Evolutionary conservation across 2,113 vertebrate genomes (phyloP), one percentile per base, ranked within the genome.

Genomic region (Chelonoidis abingdonii): DNA sequence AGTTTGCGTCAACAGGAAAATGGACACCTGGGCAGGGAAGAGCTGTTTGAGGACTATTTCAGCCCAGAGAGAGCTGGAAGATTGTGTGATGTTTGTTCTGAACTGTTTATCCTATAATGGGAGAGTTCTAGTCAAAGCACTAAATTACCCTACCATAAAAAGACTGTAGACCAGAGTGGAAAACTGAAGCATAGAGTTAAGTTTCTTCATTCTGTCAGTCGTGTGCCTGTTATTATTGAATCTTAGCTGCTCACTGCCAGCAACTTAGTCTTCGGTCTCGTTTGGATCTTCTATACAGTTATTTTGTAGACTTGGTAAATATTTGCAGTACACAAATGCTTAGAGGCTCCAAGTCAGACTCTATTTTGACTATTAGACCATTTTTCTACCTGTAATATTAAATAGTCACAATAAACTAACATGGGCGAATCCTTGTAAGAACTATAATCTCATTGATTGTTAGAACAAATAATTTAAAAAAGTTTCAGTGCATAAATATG

Each of bases 261-360:
- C 62, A n/a, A 17, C 16, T 17, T n/a, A 69, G 31, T 69, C 31
- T 69, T 69, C 17, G n/a, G 8, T n/a, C 7, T 69, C 8, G 8
- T 69, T 69, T n/a, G 35, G 35, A 19, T n/a, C 4, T 8, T 21
- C 31, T 69, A 69, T n/a, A 69, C 17, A 69, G 62, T 69, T 69
- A 69, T n/a, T 62, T 62, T 62, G 27, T 69, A 69, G 35, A n/a
- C 35, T 69, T 69, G 56, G 56, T 57, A 57, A 57, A 7, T 14
- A 62, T 1, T 10, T 47, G 16, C 50, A 1, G 22, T 14, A 47
- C 6, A 2, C 19, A 0, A 5, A 1, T 5, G 75, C 1, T 0
- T 47, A 16, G 38, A 59, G 25, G 56, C 22, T 27, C 56, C 56
- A 35, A n/a, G 16, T 19, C 16, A n/a, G 62, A n/a, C 62, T n/a